phyloP scores from a whole-genome alignment of 1,140 invertebrate genomes.

The Brachionus rubens region DNA sequence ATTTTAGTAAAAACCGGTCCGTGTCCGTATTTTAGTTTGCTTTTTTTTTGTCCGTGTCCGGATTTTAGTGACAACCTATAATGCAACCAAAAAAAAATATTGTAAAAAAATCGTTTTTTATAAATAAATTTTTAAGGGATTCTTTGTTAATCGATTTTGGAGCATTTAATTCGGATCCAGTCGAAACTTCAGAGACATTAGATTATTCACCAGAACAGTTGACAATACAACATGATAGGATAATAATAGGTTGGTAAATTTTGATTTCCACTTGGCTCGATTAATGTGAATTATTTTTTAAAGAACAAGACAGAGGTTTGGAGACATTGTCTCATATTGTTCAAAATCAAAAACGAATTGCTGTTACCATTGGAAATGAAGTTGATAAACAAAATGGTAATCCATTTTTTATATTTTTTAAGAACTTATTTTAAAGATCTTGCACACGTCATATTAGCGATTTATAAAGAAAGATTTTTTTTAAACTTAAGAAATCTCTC shows the following conservation, averaged over 20 bases:
- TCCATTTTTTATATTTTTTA: neutral
- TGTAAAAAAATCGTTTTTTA: neutral
- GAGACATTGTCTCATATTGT: constrained; percentile 39
- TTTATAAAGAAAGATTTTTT: no score
- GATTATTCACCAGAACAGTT: constrained; percentile 1
- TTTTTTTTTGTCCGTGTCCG: no score
- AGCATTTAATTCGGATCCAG: neutral
- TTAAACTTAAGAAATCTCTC: no score
- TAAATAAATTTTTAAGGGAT: neutral
- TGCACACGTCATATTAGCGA: no score
- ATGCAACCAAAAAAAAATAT: neutral
- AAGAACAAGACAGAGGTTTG: constrained; percentile 31
- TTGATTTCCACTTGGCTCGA: no score
- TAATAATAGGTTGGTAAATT: neutral
- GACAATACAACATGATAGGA: constrained; percentile 3
- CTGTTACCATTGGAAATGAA: constrained; percentile 25
- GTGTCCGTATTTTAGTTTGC: no score
- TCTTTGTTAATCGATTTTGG: constrained; percentile 23
- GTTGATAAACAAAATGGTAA: constrained; percentile 44
- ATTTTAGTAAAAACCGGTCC: no score
- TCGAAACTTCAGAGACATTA: neutral
- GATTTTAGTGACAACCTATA: no score
- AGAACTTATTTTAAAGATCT: neutral
- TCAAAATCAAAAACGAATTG: constrained; percentile 40
- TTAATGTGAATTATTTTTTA: neutral